Conservation (phyloP, 2,113 vertebrate genomes). For the Notothenia rossii region DNA sequence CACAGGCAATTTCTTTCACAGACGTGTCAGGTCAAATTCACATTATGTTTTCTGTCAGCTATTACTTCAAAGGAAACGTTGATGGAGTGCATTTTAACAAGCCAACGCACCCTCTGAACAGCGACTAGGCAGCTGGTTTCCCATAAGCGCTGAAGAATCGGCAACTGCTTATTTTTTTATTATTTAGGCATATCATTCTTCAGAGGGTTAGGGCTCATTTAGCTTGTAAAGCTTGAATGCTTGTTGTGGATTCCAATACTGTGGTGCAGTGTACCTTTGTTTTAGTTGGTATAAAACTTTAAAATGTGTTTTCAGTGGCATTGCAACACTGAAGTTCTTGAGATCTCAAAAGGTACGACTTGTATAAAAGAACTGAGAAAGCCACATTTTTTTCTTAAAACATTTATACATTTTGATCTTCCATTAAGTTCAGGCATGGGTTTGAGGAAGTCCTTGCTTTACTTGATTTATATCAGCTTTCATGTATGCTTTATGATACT, state of each 20-base stretch:
- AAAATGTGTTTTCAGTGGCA: background rate
- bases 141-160: constrained; percentile 38
- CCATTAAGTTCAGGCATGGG: background rate
- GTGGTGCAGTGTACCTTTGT: background rate
- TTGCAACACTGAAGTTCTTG: background rate
- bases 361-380: too few species aligned
- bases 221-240: constrained; percentile 16
- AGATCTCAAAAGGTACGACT: background rate
- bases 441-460: background rate
- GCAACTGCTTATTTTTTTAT: constrained; percentile 44
- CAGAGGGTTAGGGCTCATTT: constrained; percentile 37
- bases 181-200: constrained; percentile 38
- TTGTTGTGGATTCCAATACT: constrained; percentile 1
- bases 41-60: constrained; percentile 74
- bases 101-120: constrained; percentile 50
- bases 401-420: background rate
- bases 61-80: constrained; percentile 75
- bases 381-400: background rate
- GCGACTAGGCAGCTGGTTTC: constrained; percentile 50
- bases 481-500: background rate
- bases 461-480: background rate
- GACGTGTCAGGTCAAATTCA: constrained; percentile 65
- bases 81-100: constrained; percentile 77
- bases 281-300: background rate
- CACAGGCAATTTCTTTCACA: constrained; percentile 52